Base-by-base conservation (phyloP, 2,113 vertebrate genomes). In the Mormyrus iriodes region DNA sequence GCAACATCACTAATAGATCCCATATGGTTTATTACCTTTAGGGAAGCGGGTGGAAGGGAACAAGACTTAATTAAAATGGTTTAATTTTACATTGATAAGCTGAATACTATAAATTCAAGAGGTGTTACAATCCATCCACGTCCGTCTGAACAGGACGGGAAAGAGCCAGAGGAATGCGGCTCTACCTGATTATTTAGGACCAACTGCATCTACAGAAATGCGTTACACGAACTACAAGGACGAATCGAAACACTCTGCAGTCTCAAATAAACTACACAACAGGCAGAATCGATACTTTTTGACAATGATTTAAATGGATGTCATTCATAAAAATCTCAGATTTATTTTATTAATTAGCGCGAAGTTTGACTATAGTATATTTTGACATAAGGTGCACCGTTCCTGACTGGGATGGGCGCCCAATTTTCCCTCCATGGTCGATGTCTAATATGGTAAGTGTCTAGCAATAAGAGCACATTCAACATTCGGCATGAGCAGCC, bases 341-440 rank as follows among this genome's bases (percentile, higher is more conserved):
- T n/a, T n/a, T n/a, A n/a, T n/a, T 39, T 17, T 17, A 48, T 24
- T 24, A 44, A 44, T 21, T 84, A 46, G 8, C n/a, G 61, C 61
- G 27, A 3, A 27, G n/a, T 27, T 27, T 27, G 0, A 65, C n/a
- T 27, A 27, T 12, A 27, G 3, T 65, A 69, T 17, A 19, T 52
- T 53, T 58, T 35, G 31, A 35, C 35, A 35, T 51, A 5, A 55
- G 51, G 49, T 21, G 17, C 15, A 31, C 17, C 31, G n/a, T 42
- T 27, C 12, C 8, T 19, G 31, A 52, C n/a, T 24, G 6, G 58
- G 91, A 86, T 94, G 93, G 93, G 94, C 94, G 94, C 94, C 94
- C 89, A 93, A 95, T 92, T 95, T 95, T 96, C 95, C 96, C 95
- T 95, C 96, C 95, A 86, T 48, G 46, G 52, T 49, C 31, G 76